These are phyloP conservation scores for Ips nitidus DNA, from an alignment of 1,140 invertebrate genomes.

Conservation along the genomic window DNA sequence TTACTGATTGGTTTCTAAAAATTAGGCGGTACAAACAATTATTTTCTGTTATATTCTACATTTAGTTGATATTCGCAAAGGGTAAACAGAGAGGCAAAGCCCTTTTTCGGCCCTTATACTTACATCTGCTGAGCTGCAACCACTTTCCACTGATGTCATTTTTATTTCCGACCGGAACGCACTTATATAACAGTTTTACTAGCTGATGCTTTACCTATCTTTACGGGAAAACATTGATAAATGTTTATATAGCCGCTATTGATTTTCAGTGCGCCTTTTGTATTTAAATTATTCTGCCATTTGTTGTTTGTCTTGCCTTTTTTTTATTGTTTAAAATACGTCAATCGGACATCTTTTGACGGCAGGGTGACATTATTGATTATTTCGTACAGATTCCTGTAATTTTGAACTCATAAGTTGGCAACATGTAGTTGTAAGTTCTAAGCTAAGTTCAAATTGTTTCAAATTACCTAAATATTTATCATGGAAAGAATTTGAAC, in stretches of 20 bases:
- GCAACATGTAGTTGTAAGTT: too few species aligned
- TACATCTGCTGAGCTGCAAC: slow-evolving; percentile 35
- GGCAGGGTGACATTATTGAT: too few species aligned
- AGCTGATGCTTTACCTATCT: slow-evolving; percentile 13
- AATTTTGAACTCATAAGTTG: too few species aligned
- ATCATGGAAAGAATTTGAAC: too few species aligned
- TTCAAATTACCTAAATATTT: too few species aligned
- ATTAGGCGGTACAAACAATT: not conserved
- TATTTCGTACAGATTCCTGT: too few species aligned
- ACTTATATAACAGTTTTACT: slow-evolving; percentile 34
- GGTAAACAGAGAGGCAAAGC: not conserved
- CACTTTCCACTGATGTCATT: slow-evolving; percentile 37
- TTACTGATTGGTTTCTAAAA: slow-evolving; percentile 49
- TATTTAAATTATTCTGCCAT: slow-evolving; percentile 40
- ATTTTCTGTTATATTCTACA: not conserved
- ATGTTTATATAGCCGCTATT: slow-evolving; percentile 28
- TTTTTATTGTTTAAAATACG: slow-evolving; percentile 6
- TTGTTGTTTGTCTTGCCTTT: slow-evolving; percentile 30
- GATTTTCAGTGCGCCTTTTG: slow-evolving; percentile 35
- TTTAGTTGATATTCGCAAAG: not conserved
- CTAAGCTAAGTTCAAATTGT: too few species aligned
- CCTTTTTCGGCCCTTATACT: slow-evolving; percentile 17
- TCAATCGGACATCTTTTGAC: too few species aligned
- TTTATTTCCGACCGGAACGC: slow-evolving; percentile 31
- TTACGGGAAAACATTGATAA: slow-evolving; percentile 28